These are phyloP conservation scores for Meteorus cinctellus DNA, from an alignment of 2,888 invertebrate genomes.

Conservation along the genomic window DNA sequence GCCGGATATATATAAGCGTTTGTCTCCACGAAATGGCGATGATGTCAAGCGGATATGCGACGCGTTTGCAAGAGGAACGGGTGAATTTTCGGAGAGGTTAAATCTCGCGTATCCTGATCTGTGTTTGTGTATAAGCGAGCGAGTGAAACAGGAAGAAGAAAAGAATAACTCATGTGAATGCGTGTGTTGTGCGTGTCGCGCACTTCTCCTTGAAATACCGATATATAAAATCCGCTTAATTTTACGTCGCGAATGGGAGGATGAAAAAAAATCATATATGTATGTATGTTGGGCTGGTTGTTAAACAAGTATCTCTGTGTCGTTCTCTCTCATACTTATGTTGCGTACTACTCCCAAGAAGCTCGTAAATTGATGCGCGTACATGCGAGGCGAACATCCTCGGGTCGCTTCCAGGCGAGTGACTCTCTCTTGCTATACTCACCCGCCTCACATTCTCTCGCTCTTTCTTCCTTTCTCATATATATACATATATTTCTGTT, in stretches of 20 bases:
- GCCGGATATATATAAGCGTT: slow-evolving; percentile 2
- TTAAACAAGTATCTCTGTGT: slow-evolving; percentile 40
- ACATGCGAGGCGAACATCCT: slow-evolving; percentile 45
- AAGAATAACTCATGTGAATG: not conserved
- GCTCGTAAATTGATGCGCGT: slow-evolving; percentile 45
- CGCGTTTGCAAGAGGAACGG: slow-evolving; percentile 1
- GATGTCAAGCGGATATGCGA: slow-evolving; percentile 27
- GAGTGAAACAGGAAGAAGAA: not conserved
- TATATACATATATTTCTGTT: not conserved
- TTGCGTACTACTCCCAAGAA: slow-evolving; percentile 41
- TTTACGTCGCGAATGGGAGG: slow-evolving; percentile 14
- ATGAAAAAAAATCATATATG: slow-evolving; percentile 21
- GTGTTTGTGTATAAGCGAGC: not conserved
- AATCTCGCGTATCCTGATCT: slow-evolving; percentile 25
- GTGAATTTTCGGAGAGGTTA: slow-evolving; percentile 9
- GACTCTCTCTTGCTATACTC: slow-evolving; percentile 30
- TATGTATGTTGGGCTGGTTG: slow-evolving; percentile 35
- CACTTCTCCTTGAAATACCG: slow-evolving; percentile 19
- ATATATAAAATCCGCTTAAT: slow-evolving; percentile 27
- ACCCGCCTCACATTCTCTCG: slow-evolving; percentile 9
- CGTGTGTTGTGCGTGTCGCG: not conserved
- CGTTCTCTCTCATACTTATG: slow-evolving; percentile 8
- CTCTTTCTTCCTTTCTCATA: slow-evolving; percentile 19
- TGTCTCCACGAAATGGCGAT: slow-evolving; percentile 22
- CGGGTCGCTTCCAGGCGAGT: slow-evolving; percentile 41